Evolutionary conservation across 2,888 invertebrate species (phyloP).

Genomic region (Syrista parreyssii): DNA sequence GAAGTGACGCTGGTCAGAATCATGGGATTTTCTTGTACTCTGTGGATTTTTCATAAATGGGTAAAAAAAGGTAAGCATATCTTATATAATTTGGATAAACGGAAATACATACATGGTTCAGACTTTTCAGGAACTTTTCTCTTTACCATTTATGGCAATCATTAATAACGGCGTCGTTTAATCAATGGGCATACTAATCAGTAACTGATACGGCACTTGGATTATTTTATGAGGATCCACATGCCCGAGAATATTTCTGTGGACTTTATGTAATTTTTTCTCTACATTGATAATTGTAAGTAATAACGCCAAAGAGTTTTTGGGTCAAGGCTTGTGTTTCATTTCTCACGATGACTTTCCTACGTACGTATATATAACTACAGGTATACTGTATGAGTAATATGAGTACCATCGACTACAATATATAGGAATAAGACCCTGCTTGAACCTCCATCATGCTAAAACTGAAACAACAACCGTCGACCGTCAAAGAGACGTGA

Average conservation of each 20-base stretch:
- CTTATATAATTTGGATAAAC: neutral
- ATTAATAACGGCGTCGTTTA: neutral
- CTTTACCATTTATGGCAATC: neutral
- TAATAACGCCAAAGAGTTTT: neutral
- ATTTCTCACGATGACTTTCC: neutral
- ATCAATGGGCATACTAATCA: neutral
- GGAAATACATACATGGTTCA: neutral
- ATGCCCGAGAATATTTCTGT: neutral
- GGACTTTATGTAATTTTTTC: neutral
- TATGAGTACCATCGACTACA: neutral
- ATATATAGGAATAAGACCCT: neutral
- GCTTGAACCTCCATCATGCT: neutral
- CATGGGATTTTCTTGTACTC: neutral
- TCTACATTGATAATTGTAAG: neutral
- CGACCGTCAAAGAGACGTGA: neutral
- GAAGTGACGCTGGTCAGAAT: neutral
- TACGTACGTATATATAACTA: neutral
- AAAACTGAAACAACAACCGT: neutral
- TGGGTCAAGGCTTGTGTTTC: neutral
- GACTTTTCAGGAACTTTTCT: neutral
- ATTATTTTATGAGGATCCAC: neutral
- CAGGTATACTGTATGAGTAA: neutral
- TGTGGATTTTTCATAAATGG: neutral
- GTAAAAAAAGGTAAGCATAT: neutral
- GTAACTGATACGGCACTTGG: neutral